A percentile compares a stretch with the other conserved stretches of the same genome.
Conservation (phyloP, 2,797 vertebrate genomes). For the Chrosomus eos region DNA sequence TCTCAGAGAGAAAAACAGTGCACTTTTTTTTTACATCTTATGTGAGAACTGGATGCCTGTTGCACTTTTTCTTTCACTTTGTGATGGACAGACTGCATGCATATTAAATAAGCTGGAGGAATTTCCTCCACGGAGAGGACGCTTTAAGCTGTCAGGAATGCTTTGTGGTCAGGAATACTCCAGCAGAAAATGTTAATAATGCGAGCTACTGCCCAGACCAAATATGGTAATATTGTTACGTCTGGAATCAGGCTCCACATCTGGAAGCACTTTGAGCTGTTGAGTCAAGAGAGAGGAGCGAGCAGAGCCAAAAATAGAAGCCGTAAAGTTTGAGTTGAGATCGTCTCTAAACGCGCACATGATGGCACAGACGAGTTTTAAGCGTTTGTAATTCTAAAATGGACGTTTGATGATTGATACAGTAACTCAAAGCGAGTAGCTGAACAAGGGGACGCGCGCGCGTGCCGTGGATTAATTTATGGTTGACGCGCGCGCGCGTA, state of each 20-base stretch:
- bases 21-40: constrained; percentile 68
- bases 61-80: constrained; percentile 72
- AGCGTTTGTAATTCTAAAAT: background rate
- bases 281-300: constrained; percentile 72
- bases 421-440: background rate
- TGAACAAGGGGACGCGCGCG: background rate
- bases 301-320: constrained; percentile 88
- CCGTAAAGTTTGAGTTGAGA: constrained; percentile 73
- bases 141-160: constrained; percentile 96
- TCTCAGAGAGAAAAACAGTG: constrained; percentile 67
- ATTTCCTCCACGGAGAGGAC: constrained; percentile 94
- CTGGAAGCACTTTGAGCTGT: constrained; percentile 90
- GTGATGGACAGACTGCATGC: constrained; percentile 90
- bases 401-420: background rate
- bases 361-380: background rate
- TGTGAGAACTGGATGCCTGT: constrained; percentile 81
- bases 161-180: constrained; percentile 95
- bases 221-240: constrained; percentile 99
- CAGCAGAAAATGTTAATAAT: constrained; percentile 97
- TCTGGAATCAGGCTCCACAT: constrained; percentile 92
- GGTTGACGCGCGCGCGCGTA: background rate
- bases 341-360: constrained; percentile 38
- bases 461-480: background rate
- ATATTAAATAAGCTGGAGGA: constrained; percentile 84
- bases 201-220: constrained; percentile 97